A percentile compares a stretch with the other conserved stretches of the same genome.
These are phyloP conservation scores for Liodrosophila aerea DNA, from an alignment of 2,888 invertebrate species.

Conservation along the genomic window DNA sequence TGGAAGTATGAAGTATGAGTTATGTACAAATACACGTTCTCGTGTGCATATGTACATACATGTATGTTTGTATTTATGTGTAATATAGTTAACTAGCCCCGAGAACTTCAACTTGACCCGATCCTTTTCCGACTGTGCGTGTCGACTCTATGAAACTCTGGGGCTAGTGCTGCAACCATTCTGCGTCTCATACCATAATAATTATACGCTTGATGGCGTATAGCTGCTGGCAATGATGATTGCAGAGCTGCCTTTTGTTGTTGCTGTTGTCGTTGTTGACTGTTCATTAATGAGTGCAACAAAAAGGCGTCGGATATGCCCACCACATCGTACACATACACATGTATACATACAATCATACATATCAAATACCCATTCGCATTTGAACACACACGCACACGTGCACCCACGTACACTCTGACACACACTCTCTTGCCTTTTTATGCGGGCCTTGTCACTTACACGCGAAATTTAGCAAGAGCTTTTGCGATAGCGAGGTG, in stretches of 20 bases:
- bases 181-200: conserved; percentile 29
- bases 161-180: conserved; percentile 4
- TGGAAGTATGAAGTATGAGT: too few relatives aligned
- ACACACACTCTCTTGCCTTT: conserved; percentile 45
- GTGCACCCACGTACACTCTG: conserved; percentile 19
- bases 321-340: conserved; percentile 25
- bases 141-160: background rate
- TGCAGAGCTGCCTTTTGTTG: conserved; percentile 58
- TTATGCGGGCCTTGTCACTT: conserved; percentile 72
- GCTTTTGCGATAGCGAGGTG: conserved; percentile 66
- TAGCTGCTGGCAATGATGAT: conserved; percentile 62
- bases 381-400: conserved; percentile 16
- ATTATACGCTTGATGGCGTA: conserved; percentile 71
- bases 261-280: conserved; percentile 55
- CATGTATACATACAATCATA: conserved; percentile 19
- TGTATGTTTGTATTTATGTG: too few relatives aligned
- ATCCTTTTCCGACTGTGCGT: too few relatives aligned
- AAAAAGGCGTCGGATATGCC: conserved; percentile 51
- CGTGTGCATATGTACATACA: too few relatives aligned
- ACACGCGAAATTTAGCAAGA: conserved; percentile 76
- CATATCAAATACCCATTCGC: conserved; percentile 10
- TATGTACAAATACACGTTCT: too few relatives aligned
- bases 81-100: too few relatives aligned
- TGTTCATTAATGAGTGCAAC: conserved; percentile 74
- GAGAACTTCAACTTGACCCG: too few relatives aligned